Evolutionary conservation across 2,888 invertebrate genomes (phyloP), one percentile per base, ranked within the genome.

Genomic region (Hypolimnas misippus): DNA sequence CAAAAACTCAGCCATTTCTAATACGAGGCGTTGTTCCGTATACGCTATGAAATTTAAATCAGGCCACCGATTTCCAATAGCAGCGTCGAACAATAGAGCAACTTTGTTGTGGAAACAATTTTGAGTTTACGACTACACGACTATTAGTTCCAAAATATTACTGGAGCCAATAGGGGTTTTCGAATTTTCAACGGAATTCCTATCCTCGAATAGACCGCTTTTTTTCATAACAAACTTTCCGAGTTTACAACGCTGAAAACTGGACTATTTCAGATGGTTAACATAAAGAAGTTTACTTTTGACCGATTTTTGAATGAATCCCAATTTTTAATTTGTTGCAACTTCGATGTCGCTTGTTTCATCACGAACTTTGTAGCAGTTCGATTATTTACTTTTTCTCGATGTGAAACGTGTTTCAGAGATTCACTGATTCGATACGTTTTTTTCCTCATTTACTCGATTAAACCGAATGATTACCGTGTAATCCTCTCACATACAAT

Each of bases 31-130:
- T 54, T 57, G 52, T 63, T 44, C 59, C 60, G 60, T 57, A 66
- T 59, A 60, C 31, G 16, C 73, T 73, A 76, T 68, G 63, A 69
- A 67, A 64, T 62, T 67, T 63, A 60, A 67, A 69, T 69, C 65
- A 69, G 65, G 57, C 63, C 58, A 62, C 19, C 57, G 62, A 62
- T 56, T 69, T 57, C 63, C 65, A 67, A 69, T 65, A 65, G 57
- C 44, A 61, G 44, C 40, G 42, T 21, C 42, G 60, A 62, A 66
- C 68, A 63, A 66, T 62, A 52, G 58, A 60, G 44, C 52, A 68
- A 66, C 62, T 68, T 70, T 70, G 67, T 68, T 65, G 59, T 55
- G 19, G 58, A 67, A 67, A 67, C 62, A 65, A 65, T 65, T 67
- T 65, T 63, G 57, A 65, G 63, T 67, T 67, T 67, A 65, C 65